phyloP scores from a whole-genome alignment of 2,797 vertebrate species.

The Enteromius paludinosus region DNA sequence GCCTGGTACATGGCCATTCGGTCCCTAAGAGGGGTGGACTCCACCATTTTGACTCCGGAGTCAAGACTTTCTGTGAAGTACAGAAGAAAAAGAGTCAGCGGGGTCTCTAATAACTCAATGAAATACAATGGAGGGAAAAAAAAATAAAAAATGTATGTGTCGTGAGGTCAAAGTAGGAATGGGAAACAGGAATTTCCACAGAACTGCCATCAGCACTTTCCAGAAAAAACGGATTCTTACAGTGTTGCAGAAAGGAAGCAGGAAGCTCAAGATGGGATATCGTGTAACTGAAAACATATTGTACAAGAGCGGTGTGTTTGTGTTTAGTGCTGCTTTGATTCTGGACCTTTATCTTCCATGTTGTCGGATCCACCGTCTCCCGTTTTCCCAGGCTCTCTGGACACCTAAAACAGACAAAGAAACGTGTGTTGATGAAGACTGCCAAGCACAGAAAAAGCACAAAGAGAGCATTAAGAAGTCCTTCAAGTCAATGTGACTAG shows the following conservation, averaged over 20 bases:
- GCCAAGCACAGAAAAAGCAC: not conserved
- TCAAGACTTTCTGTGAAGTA: constrained; percentile 62
- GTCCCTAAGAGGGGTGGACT: constrained; percentile 88
- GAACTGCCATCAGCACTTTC: constrained; percentile 44
- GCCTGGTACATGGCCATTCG: constrained; percentile 95
- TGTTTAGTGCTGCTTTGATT: constrained; percentile 6
- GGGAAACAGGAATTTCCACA: constrained; percentile 42
- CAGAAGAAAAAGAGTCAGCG: not conserved
- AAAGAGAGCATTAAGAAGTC: not conserved
- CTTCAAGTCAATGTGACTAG: not conserved
- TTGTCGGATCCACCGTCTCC: constrained; percentile 73
- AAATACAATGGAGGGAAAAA: constrained; percentile 29
- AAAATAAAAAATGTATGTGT: not conserved
- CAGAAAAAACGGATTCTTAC: not conserved
- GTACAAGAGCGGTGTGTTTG: not conserved
- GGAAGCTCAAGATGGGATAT: constrained; percentile 14
- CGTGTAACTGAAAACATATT: not conserved
- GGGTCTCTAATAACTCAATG: not conserved
- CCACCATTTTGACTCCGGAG: constrained; percentile 75
- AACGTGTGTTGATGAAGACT: constrained; percentile 19
- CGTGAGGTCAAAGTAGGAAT: constrained; percentile 27
- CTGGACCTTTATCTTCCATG: constrained; percentile 74
- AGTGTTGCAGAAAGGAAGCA: constrained; percentile 21
- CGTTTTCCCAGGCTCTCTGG: constrained; percentile 72
- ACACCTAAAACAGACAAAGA: constrained; percentile 74